A percentile compares a stretch with the other conserved stretches of the same genome.
These are phyloP conservation scores for Thysanoteuthis rhombus DNA, from an alignment of 2,888 invertebrate species.

Conservation along the genomic window DNA sequence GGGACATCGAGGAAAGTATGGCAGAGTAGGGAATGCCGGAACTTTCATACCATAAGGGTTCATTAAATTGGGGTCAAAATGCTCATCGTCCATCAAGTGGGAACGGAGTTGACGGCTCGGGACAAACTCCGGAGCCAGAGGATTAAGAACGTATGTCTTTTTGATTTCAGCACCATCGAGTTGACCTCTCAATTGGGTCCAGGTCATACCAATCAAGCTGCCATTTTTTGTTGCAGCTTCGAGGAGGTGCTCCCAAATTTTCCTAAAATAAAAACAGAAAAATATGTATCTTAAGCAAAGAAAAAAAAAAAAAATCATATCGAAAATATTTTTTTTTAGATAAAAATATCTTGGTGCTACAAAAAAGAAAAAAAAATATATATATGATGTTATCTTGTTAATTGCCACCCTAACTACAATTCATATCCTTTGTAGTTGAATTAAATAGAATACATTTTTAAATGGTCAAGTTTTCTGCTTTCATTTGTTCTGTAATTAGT, in stretches of 20 bases:
- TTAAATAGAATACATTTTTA: no score
- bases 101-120: slow-evolving; percentile 68
- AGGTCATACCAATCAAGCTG: slow-evolving; percentile 79
- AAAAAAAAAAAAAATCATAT: not conserved
- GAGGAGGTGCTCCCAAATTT: slow-evolving; percentile 83
- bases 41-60: slow-evolving; percentile 16
- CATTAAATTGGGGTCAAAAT: not conserved
- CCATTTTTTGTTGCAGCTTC: slow-evolving; percentile 78
- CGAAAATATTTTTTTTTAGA: no score
- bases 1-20: not conserved
- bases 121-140: slow-evolving; percentile 82
- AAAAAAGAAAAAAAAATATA: no score
- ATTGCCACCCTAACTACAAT: no score
- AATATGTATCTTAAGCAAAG: not conserved
- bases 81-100: not conserved
- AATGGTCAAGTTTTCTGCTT: no score
- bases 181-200: slow-evolving; percentile 76
- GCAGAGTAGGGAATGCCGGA: not conserved
- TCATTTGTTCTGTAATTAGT: no score
- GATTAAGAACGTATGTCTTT: slow-evolving; percentile 82
- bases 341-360: no score
- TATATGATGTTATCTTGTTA: no score
- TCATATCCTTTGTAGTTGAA: no score
- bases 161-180: slow-evolving; percentile 80
- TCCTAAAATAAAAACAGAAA: slow-evolving; percentile 67